Percentiles rank a stretch among this genome's conserved stretches.
Evolutionary conservation across 2,888 invertebrate species (phyloP).

Genomic region (Timema podura): DNA sequence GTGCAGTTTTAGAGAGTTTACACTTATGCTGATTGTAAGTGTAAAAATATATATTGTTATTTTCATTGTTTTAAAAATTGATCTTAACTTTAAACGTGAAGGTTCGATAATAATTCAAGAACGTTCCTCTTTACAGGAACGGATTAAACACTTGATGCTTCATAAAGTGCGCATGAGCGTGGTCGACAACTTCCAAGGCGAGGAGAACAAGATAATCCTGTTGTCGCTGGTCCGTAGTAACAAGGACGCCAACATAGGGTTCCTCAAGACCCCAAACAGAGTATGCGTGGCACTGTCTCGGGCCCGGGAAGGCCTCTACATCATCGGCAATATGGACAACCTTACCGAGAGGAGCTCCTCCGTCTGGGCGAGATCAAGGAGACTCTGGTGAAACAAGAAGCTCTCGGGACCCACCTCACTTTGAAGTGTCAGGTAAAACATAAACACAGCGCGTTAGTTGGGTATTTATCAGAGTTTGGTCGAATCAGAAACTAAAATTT

Average conservation of each 20-base stretch:
- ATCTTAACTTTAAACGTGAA: neutral
- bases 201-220: slow-evolving; percentile 73
- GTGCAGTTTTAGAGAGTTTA: neutral
- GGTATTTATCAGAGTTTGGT: too few relatives aligned
- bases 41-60: neutral
- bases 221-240: slow-evolving; percentile 76
- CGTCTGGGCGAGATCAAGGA: slow-evolving; percentile 56
- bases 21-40: neutral
- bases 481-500: too few relatives aligned
- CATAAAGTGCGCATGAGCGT: slow-evolving; percentile 57
- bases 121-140: slow-evolving; percentile 34
- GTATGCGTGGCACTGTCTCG: slow-evolving; percentile 75
- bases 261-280: slow-evolving; percentile 63
- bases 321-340: slow-evolving; percentile 28
- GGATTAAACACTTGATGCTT: slow-evolving; percentile 40
- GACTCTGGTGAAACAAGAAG: slow-evolving; percentile 48
- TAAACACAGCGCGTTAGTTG: too few relatives aligned
- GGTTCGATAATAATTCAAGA: neutral
- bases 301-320: slow-evolving; percentile 54
- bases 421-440: slow-evolving; percentile 51
- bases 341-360: slow-evolving; percentile 34
- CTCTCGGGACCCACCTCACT: slow-evolving; percentile 51
- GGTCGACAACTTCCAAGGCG: slow-evolving; percentile 78
- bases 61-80: neutral
- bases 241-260: slow-evolving; percentile 61